Percentiles rank a stretch among this genome's conserved stretches.
Evolutionary conservation across 2,888 invertebrate genomes (phyloP).

Genomic region (Corbicula japonica): DNA sequence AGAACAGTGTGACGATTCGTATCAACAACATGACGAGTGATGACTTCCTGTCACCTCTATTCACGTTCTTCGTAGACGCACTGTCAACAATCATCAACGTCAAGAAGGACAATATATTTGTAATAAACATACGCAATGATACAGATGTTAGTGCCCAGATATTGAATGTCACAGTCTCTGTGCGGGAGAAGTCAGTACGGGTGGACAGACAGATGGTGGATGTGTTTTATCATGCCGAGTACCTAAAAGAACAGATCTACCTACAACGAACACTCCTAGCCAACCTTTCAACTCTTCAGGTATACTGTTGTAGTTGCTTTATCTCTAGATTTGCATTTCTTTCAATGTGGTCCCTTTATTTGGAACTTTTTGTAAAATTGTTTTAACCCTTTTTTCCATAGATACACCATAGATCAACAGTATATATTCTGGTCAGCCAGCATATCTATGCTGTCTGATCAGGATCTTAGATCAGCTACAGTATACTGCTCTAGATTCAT

Average conservation of each 20-base stretch:
- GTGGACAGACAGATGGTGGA: constrained; percentile 85
- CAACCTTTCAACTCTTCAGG: constrained; percentile 94
- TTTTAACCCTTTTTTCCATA: too few species aligned
- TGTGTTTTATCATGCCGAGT: constrained; percentile 94
- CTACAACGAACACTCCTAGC: constrained; percentile 95
- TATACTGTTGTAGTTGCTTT: constrained; percentile 68
- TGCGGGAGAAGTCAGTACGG: constrained; percentile 87
- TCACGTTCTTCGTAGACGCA: constrained; percentile 95
- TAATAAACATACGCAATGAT: constrained; percentile 97
- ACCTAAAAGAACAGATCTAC: constrained; percentile 97
- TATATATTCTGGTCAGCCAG: too few species aligned
- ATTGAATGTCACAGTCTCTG: constrained; percentile 97
- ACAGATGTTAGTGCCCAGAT: constrained; percentile 93
- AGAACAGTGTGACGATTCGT: constrained; percentile 97
- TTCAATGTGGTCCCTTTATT: too few species aligned
- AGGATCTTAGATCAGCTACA: too few species aligned
- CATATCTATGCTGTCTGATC: too few species aligned
- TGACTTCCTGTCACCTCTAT: constrained; percentile 95
- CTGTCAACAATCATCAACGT: constrained; percentile 96
- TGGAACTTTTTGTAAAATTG: too few species aligned
- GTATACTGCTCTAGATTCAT: too few species aligned
- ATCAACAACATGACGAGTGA: constrained; percentile 97
- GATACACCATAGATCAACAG: too few species aligned
- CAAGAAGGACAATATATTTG: constrained; percentile 95
- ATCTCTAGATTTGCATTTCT: too few species aligned